Conservation (phyloP, 1,140 invertebrate genomes). For the Semibalanus balanoides region DNA sequence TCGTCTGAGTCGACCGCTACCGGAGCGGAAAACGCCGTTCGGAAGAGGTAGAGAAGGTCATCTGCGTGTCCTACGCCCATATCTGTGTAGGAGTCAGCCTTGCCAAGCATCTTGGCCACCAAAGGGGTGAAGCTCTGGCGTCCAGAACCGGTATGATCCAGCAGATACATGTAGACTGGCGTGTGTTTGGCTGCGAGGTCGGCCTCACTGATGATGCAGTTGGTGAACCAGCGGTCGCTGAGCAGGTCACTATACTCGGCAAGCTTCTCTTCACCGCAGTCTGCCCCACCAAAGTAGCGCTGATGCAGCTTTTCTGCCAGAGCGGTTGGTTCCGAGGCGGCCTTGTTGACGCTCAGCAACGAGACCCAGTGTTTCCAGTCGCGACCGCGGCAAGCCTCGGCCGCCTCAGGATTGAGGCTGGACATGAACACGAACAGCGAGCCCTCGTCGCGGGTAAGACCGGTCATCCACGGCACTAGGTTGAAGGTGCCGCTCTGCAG, state of each 20-base stretch:
- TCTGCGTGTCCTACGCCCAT: background rate
- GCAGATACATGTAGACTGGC: constrained; percentile 4
- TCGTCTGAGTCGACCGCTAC: background rate
- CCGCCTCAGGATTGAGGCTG: background rate
- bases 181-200: too few relatives aligned
- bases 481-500: constrained; percentile 25
- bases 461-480: constrained; percentile 26
- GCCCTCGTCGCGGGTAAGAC: constrained; percentile 27
- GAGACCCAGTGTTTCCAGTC: background rate
- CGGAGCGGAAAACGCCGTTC: background rate
- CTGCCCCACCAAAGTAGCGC: background rate
- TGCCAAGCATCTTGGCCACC: background rate
- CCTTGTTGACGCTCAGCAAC: background rate
- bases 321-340: background rate
- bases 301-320: background rate
- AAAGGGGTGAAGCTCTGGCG: background rate
- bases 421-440: constrained; percentile 15
- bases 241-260: too few relatives aligned
- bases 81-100: background rate
- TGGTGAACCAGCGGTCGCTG: constrained; percentile 7
- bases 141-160: constrained; percentile 3
- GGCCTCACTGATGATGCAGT: background rate
- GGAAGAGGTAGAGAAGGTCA: background rate
- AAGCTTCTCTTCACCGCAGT: background rate
- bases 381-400: background rate